Evolutionary conservation across 2,888 invertebrate species (phyloP).

Genomic region (Psylliodes chrysocephalus): DNA sequence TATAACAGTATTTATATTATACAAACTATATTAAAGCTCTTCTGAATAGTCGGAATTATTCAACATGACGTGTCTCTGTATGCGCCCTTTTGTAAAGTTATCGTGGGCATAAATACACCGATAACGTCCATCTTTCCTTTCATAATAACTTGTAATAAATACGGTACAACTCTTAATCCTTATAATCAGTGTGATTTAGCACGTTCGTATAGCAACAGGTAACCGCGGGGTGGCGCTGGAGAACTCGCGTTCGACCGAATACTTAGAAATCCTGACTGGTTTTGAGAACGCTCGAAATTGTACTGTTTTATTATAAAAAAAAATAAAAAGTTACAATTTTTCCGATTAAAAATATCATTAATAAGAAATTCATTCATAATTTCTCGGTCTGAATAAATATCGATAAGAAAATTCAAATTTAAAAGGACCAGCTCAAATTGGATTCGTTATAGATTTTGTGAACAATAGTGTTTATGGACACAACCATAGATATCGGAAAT

Average conservation of each 20-base stretch:
- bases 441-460: too few relatives aligned
- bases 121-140: slow-evolving; percentile 48
- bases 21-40: slow-evolving; percentile 5
- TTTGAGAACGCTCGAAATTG: slow-evolving; percentile 2
- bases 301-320: too few relatives aligned
- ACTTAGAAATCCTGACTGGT: slow-evolving; percentile 25
- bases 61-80: slow-evolving; percentile 29
- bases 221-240: slow-evolving; percentile 49
- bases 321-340: too few relatives aligned
- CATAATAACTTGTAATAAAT: slow-evolving; percentile 51
- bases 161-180: slow-evolving; percentile 52
- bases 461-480: too few relatives aligned
- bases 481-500: too few relatives aligned
- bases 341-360: too few relatives aligned
- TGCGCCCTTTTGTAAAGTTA: slow-evolving; percentile 24
- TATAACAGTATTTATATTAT: too few relatives aligned
- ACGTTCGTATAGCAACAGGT: slow-evolving; percentile 51
- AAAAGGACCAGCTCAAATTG: too few relatives aligned
- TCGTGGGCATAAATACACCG: slow-evolving; percentile 45
- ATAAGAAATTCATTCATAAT: too few relatives aligned
- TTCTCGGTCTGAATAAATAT: too few relatives aligned
- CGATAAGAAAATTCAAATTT: too few relatives aligned
- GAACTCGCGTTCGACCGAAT: slow-evolving; percentile 21
- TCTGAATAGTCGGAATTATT: slow-evolving; percentile 34
- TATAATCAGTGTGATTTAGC: slow-evolving; percentile 55